Percentiles rank a stretch among this genome's conserved stretches.
Evolutionary conservation across 2,888 invertebrate genomes (phyloP).

Genomic region (Eristalis pertinax): DNA sequence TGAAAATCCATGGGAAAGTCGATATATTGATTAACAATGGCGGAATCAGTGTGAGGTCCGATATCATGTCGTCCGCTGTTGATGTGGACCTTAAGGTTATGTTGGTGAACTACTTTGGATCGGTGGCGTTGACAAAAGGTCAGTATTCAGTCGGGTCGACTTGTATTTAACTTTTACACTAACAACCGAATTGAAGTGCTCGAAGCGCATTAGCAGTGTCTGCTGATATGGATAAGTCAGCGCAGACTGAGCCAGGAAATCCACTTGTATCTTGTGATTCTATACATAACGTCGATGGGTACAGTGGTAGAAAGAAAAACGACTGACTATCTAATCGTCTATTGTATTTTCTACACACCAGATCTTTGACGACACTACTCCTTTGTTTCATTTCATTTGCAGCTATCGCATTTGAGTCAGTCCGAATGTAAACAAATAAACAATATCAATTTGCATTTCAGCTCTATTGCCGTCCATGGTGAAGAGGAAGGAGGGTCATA

Average conservation of each 20-base stretch:
- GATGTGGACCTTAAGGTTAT: constrained; percentile 94
- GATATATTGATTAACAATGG: constrained; percentile 96
- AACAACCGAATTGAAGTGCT: background rate
- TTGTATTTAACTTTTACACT: background rate
- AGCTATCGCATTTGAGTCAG: background rate
- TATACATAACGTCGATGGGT: background rate
- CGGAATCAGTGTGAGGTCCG: constrained; percentile 91
- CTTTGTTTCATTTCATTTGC: background rate
- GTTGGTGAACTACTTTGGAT: constrained; percentile 97
- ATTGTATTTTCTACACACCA: too few species aligned
- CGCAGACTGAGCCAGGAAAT: background rate
- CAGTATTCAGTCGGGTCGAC: constrained; percentile 70
- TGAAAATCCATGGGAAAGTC: constrained; percentile 87
- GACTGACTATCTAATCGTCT: too few species aligned
- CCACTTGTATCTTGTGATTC: background rate
- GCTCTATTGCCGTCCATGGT: constrained; percentile 93
- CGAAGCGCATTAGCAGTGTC: background rate
- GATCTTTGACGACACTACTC: background rate
- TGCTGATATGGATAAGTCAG: background rate
- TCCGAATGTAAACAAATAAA: constrained; percentile 10
- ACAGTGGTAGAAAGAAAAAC: too few species aligned
- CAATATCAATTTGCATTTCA: constrained; percentile 78
- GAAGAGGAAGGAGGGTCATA: constrained; percentile 87
- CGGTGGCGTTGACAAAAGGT: constrained; percentile 96
- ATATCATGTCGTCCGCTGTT: constrained; percentile 87